A percentile compares a stretch with the other conserved stretches of the same genome.
Evolutionary conservation across 2,888 invertebrate species (phyloP).

Genomic region (Andricus quercusramuli): DNA sequence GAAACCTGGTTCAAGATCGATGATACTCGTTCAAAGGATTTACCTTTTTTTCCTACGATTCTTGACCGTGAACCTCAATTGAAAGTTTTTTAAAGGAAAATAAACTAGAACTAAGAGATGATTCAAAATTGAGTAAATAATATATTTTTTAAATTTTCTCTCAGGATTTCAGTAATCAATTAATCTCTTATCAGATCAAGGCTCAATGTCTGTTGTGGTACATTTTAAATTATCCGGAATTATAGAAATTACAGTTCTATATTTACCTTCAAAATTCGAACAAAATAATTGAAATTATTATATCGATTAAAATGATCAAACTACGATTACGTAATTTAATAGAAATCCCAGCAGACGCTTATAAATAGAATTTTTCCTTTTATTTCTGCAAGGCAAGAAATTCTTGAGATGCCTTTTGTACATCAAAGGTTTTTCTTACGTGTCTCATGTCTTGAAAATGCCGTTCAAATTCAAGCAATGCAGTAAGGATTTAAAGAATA

Average conservation of each 20-base stretch:
- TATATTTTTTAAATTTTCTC: too few relatives aligned
- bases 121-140: neutral
- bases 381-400: neutral
- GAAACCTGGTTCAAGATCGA: neutral
- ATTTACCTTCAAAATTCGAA: neutral
- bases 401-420: neutral
- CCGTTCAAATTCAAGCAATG: neutral
- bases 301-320: slow-evolving; percentile 1
- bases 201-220: neutral
- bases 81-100: neutral
- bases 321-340: neutral
- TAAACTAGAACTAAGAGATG: neutral
- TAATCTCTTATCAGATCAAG: neutral
- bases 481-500: neutral
- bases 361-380: neutral
- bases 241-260: neutral
- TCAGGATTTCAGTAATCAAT: neutral
- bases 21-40: neutral
- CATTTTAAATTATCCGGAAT: neutral
- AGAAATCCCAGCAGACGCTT: slow-evolving; percentile 1
- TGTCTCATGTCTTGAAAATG: neutral
- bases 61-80: neutral
- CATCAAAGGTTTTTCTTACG: neutral
- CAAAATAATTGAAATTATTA: slow-evolving; percentile 1
- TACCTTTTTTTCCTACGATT: neutral